Percentiles rank a stretch among this genome's conserved stretches.
Conservation (phyloP, 1,140 invertebrate genomes). For the Polypedilum vanderplanki region DNA sequence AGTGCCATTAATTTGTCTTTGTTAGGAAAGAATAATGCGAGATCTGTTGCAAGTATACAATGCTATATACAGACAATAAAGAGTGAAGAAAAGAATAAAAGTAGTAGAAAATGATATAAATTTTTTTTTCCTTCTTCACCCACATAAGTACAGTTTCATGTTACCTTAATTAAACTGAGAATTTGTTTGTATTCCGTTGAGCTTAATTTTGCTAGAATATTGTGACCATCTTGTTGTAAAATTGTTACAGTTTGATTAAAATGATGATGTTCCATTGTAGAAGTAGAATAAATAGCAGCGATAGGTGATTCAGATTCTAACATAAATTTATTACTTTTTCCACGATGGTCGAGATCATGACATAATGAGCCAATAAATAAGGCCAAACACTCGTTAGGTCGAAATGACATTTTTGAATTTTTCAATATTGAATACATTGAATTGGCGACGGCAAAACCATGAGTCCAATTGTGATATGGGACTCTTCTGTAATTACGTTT, state of each 20-base stretch:
- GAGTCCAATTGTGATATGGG: conserved; percentile 80
- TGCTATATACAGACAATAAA: conserved; percentile 45
- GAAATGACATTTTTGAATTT: conserved; percentile 49
- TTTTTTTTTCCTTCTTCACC: neutral
- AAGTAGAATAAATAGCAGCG: conserved; percentile 74
- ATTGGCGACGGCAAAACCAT: conserved; percentile 79
- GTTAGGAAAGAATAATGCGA: conserved; percentile 74
- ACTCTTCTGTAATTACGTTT: conserved; percentile 76
- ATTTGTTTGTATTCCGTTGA: conserved; percentile 72
- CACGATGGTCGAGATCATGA: conserved; percentile 77
- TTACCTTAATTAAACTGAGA: conserved; percentile 39
- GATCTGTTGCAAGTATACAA: conserved; percentile 76
- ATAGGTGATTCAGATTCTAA: conserved; percentile 70
- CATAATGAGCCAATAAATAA: conserved; percentile 72
- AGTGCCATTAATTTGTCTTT: conserved; percentile 56
- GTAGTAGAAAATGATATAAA: neutral
- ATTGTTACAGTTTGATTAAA: conserved; percentile 83
- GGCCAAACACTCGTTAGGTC: conserved; percentile 58
- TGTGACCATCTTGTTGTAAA: conserved; percentile 73
- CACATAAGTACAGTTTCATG: neutral
- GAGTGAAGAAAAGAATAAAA: conserved; percentile 49
- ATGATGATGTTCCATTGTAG: conserved; percentile 80
- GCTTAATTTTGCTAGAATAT: conserved; percentile 68
- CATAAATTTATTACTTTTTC: conserved; percentile 81
- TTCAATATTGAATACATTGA: conserved; percentile 73